Conservation (phyloP, 2,113 vertebrate species). For the Acanthisitta chloris region DNA sequence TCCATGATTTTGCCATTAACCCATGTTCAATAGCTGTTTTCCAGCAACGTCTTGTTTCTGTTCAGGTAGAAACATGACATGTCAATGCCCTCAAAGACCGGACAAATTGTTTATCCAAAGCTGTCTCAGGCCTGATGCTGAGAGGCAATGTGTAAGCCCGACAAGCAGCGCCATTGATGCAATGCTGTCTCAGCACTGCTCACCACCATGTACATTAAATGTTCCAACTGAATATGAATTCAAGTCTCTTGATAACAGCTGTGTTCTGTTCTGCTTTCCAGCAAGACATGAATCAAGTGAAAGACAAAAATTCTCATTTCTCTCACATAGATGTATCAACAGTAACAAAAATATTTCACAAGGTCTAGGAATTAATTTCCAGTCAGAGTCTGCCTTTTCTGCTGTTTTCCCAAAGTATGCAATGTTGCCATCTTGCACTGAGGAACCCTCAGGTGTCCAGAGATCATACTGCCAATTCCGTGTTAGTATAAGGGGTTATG, state of each 20-base stretch:
- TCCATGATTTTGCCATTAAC: background rate
- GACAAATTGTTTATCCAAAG: background rate
- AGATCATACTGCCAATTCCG: background rate
- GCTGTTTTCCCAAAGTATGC: background rate
- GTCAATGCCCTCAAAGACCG: background rate
- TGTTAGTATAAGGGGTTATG: background rate
- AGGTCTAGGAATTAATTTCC: background rate
- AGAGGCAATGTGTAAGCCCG: rapidly evolving
- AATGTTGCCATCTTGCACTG: background rate
- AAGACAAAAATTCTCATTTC: background rate
- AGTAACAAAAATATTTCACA: background rate
- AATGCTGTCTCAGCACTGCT: background rate
- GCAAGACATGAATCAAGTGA: background rate
- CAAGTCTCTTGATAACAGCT: background rate
- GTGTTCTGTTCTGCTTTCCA: constrained; percentile 3
- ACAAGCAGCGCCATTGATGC: background rate
- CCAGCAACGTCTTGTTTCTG: background rate
- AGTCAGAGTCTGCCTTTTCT: background rate
- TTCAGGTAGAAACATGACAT: background rate
- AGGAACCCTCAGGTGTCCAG: background rate
- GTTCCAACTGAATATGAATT: background rate
- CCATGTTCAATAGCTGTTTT: background rate
- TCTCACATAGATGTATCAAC: background rate
- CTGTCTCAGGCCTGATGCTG: background rate
- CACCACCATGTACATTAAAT: background rate